phyloP scores from a whole-genome alignment of 2,888 invertebrate species.

The Willowsia nigromaculata region DNA sequence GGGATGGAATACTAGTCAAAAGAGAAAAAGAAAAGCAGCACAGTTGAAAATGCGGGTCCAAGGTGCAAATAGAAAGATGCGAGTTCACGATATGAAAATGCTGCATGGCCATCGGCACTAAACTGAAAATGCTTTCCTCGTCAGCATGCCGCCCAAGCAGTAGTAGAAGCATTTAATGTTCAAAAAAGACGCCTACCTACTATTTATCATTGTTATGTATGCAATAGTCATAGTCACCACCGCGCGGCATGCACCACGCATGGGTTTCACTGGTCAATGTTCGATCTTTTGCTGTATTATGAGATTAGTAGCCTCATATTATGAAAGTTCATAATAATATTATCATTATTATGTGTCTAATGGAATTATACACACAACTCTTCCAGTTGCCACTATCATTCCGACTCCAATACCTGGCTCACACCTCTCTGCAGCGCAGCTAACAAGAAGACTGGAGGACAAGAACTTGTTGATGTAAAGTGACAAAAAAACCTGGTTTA shows the following conservation, averaged over 20 bases:
- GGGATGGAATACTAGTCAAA: background rate
- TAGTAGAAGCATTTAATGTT: background rate
- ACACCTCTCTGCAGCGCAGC: background rate
- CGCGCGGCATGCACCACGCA: background rate
- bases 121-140: background rate
- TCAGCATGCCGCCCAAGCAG: background rate
- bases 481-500: conserved; percentile 35
- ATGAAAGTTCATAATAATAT: background rate
- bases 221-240: background rate
- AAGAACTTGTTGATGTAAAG: conserved; percentile 39
- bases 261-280: background rate
- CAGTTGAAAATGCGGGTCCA: too few species aligned
- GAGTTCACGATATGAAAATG: too few species aligned
- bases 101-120: too few species aligned
- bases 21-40: conserved; percentile 16
- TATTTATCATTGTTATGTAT: background rate
- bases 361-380: background rate
- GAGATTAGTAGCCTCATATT: background rate
- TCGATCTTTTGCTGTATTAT: background rate
- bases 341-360: background rate
- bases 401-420: background rate
- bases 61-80: too few species aligned
- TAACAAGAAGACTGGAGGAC: conserved; percentile 28
- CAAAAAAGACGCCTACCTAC: background rate
- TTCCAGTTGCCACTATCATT: too few species aligned